Base-by-base conservation (phyloP, 92 coral and sea anemone species). In the Ricordea florida region DNA sequence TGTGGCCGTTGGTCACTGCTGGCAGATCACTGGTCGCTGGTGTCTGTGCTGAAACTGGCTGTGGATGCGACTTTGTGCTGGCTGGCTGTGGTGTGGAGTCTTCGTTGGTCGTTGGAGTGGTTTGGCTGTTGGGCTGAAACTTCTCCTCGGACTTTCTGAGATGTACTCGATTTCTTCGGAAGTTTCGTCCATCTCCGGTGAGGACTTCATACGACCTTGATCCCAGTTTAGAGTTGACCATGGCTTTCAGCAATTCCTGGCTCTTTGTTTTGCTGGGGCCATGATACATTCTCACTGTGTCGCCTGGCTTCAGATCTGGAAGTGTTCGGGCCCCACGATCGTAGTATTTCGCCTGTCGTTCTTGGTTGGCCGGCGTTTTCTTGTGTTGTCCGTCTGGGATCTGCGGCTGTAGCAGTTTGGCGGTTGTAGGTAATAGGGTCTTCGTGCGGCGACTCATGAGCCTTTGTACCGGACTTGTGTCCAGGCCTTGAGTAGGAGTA, bases 401-500 rank as follows among this genome's bases (percentile, higher is more conserved):
- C 25, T 58, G 47, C 23, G 65, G 64, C 27, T 53, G 28, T 62
- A 43, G 57, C 33, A 82, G 58, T 5, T 1, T 68, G 18, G 43
- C 50, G 6, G 79, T 53, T 4, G 76, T 72, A 14, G 87, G 82
- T n/a, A 62, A 37, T 43, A 49, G 69, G 43, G 82, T 72, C 30
- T 67, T 75, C 16, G 88, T 82, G 8, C 62, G 56, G 24, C 77
- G 27, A 29, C 76, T 65, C 80, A 81, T 81, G 11, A 81, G 74
- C 34, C 87, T 45, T 29, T 69, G 69, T 27, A 48, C 80, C 0
- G 74, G 76, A 34, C 87, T 81, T 26, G 57, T 64, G 15, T 72
- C 81, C 9, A 72, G 28, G 6, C 69, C 88, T 56, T 83, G 78
- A 3, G 83, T 74, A 0, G 77, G 88, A 32, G 82, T 82, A 53